Evolutionary conservation across 2,797 vertebrate species (phyloP).

Genomic region (Channallabes apus): DNA sequence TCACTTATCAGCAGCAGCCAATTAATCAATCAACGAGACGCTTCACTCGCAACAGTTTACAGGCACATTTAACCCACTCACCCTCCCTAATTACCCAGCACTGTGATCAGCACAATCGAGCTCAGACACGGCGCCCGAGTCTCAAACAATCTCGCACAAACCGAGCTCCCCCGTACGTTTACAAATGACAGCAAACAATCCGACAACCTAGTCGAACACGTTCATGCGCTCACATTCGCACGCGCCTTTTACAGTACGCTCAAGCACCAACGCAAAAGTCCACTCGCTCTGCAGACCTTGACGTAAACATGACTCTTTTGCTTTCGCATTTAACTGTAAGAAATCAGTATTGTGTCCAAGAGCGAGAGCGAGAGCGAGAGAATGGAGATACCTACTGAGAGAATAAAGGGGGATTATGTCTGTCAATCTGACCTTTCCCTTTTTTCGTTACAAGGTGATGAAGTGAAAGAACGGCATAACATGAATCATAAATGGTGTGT

Average conservation of each 20-base stretch:
- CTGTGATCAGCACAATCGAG: slow-evolving; percentile 49
- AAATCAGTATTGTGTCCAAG: slow-evolving; percentile 13
- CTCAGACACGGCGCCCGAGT: slow-evolving; percentile 1
- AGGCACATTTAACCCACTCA: slow-evolving; percentile 55
- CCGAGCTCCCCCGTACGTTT: slow-evolving; percentile 6
- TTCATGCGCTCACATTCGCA: not conserved
- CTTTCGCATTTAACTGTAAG: slow-evolving; percentile 37
- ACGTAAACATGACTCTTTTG: not conserved
- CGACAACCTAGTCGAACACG: not conserved
- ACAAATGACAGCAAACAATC: slow-evolving; percentile 30
- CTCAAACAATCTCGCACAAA: slow-evolving; percentile 19
- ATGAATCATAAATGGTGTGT: not conserved
- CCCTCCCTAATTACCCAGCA: slow-evolving; percentile 51
- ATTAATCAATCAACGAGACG: slow-evolving; percentile 59
- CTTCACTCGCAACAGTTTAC: slow-evolving; percentile 53
- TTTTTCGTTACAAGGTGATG: not conserved
- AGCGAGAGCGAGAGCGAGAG: not conserved
- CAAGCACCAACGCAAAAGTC: not conserved
- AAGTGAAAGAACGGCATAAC: not conserved
- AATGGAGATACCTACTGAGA: slow-evolving; percentile 26
- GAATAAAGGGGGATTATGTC: slow-evolving; percentile 38
- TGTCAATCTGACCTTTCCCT: too few relatives aligned
- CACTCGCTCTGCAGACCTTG: not conserved
- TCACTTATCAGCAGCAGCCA: slow-evolving; percentile 57
- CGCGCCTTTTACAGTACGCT: too few relatives aligned